Base-by-base conservation (phyloP, 2,113 vertebrate species). In the Hyperopisus bebe region DNA sequence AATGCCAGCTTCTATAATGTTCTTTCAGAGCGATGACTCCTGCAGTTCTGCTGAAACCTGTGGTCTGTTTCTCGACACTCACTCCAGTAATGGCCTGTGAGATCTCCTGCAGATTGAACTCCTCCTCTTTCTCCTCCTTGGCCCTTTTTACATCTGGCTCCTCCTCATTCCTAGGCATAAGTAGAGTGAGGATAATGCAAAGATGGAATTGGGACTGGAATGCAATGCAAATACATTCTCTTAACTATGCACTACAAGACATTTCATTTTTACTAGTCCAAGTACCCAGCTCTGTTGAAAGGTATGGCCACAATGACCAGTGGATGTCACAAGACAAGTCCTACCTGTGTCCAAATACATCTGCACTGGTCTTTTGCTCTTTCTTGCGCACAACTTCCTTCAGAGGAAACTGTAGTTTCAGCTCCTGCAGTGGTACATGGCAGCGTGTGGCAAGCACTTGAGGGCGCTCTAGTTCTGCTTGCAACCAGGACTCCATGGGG, bases 341-440 rank as follows among this genome's bases (percentile, higher is more conserved):
- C 91, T 92, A 99, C 98, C 94, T 96, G 92, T 96, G 97, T 92
- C 96, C 96, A 95, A 99, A 99, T 90, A 99, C 93, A 89, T 97
- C 95, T 91, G 97, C 97, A 53, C 97, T 98, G 46, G 97, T 98
- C 92, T 96, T 96, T 35, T 95, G 94, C 84, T 96, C 96, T 94
- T 97, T 99, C 93, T 94, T 98, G 94, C 97, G 98, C 93, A 94
- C 90, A 91, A 95, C 96, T 92, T 97, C 97, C 47, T 95, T 97
- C 55, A 99, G 96, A 35, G 97, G 96, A 89, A 99, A 99, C 53
- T 94, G 94, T 55, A 90, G 94, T 94, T 97, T 98, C 90, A 98
- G 70, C 94, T 97, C 95, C 91, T 96, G 94, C 74, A 99, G 95
- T 31, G 97, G 90, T 92, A 74, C 93, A 86, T 93, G 93, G 94